These are phyloP conservation scores for Salarias fasciatus DNA, from an alignment of 2,797 vertebrate genomes.

Conservation along the genomic window DNA sequence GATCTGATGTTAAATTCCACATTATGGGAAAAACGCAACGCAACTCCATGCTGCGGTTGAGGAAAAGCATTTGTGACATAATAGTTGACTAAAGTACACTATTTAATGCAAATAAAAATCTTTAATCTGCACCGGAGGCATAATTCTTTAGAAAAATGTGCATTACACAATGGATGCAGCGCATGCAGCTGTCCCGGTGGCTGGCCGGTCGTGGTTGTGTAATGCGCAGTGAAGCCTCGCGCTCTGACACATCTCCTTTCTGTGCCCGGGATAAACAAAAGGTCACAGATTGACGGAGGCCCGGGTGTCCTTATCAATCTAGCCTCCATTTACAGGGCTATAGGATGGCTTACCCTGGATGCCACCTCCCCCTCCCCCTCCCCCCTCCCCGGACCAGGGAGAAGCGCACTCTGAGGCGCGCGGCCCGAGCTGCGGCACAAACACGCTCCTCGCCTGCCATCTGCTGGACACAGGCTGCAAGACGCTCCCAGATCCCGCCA, in stretches of 20 bases:
- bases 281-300: conserved; percentile 60
- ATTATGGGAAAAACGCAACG: no score
- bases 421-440: conserved; percentile 5
- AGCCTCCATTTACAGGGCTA: conserved; percentile 71
- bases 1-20: no score
- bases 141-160: no score
- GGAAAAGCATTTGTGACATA: no score
- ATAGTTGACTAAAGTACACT: no score
- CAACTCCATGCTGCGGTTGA: no score
- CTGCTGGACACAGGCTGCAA: conserved; percentile 62
- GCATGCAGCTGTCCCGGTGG: conserved; percentile 9
- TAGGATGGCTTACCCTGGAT: conserved; percentile 64
- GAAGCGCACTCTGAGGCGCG: conserved; percentile 24
- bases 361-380: conserved; percentile 20
- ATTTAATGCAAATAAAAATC: no score
- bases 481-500: no score
- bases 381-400: conserved; percentile 34
- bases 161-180: no score
- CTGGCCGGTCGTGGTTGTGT: conserved; percentile 20
- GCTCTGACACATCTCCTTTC: conserved; percentile 36
- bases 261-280: conserved; percentile 57
- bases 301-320: conserved; percentile 73
- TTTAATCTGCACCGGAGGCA: no score
- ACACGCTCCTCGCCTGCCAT: conserved; percentile 75
- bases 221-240: conserved; percentile 22